Evolutionary conservation across 2,888 invertebrate genomes (phyloP).

Genomic region (Ophion ellenae): DNA sequence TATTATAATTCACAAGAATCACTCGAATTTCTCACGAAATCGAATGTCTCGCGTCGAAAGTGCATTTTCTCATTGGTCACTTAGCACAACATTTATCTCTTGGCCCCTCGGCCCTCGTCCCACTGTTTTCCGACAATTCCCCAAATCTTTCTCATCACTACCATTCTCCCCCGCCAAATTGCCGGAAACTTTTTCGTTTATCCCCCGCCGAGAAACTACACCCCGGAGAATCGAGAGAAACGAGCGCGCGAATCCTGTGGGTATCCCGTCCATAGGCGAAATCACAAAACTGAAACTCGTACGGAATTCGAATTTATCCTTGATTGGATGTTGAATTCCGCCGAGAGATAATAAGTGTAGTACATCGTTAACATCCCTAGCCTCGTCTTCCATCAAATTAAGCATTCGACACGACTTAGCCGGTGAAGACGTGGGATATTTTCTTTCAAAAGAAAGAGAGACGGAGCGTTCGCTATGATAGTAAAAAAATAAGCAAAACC

Average conservation of each 20-base stretch:
- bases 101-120: conserved; percentile 10
- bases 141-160: conserved; percentile 54
- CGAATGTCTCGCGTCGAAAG: conserved; percentile 70
- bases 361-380: conserved; percentile 56
- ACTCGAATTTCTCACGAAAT: conserved; percentile 40
- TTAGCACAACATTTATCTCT: conserved; percentile 46
- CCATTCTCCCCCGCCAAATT: conserved; percentile 32
- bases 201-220: conserved; percentile 57
- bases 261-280: conserved; percentile 30
- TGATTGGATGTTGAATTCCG: conserved; percentile 56
- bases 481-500: conserved; percentile 16
- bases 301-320: conserved; percentile 48
- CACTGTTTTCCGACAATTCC: conserved; percentile 22
- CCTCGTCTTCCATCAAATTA: conserved; percentile 36
- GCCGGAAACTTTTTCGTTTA: conserved; percentile 64
- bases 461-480: background rate
- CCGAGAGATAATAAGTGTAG: conserved; percentile 40
- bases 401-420: background rate
- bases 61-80: conserved; percentile 72
- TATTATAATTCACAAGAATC: background rate
- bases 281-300: conserved; percentile 52
- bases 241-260: conserved; percentile 21
- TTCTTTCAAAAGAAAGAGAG: background rate
- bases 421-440: conserved; percentile 3
- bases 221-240: conserved; percentile 54